phyloP scores from a whole-genome alignment of 2,797 vertebrate genomes.

The Diplodus sargus region DNA sequence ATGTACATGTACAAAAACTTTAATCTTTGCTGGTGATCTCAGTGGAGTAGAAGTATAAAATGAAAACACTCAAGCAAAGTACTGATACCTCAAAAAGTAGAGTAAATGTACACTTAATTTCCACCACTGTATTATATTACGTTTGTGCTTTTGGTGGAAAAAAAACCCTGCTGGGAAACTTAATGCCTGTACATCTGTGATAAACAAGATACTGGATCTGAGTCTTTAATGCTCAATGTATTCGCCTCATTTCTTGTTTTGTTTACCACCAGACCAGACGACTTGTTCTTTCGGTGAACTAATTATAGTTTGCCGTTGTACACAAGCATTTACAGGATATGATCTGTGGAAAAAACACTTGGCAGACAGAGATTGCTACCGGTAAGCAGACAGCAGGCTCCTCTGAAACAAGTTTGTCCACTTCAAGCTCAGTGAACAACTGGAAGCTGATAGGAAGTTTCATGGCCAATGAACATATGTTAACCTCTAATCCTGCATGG shows the following conservation, averaged over 20 bases:
- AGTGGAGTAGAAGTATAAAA: background rate
- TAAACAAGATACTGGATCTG: background rate
- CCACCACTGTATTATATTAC: background rate
- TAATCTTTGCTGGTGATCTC: too few relatives aligned
- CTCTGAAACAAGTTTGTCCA: conserved; percentile 12
- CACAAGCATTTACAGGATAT: background rate
- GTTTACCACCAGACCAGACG: background rate
- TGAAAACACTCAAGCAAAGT: background rate
- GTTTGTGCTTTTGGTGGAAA: background rate
- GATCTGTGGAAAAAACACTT: background rate
- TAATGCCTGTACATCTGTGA: too few relatives aligned
- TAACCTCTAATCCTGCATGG: background rate
- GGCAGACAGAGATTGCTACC: background rate
- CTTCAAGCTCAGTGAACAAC: background rate
- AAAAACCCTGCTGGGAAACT: too few relatives aligned
- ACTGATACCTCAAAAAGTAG: background rate
- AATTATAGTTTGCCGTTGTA: background rate
- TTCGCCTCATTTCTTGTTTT: background rate
- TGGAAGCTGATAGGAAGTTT: background rate
- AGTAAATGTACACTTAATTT: background rate
- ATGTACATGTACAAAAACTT: too few relatives aligned
- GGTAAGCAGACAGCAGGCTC: background rate
- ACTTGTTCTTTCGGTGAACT: background rate
- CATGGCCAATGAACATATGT: background rate
- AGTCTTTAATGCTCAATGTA: background rate